Evolutionary conservation across 2,888 invertebrate species (phyloP).

Genomic region (Calliopum simillimum): DNA sequence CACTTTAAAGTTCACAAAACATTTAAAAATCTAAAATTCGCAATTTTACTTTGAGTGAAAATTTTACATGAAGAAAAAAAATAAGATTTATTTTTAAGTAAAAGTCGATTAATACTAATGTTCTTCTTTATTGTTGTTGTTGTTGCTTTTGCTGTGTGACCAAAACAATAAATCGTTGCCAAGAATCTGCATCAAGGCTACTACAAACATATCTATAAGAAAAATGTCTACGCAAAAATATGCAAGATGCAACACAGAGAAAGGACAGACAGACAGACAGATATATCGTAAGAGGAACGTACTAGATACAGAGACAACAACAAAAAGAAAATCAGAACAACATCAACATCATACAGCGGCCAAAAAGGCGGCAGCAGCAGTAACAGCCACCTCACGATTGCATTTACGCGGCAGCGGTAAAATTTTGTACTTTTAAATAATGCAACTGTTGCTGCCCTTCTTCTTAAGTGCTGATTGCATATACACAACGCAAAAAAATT

Average conservation of each 20-base stretch:
- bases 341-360: not conserved
- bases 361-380: not conserved
- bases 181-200: conserved; percentile 18
- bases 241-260: conserved; percentile 6
- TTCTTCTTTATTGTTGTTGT: not conserved
- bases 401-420: not conserved
- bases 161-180: conserved; percentile 23
- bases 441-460: conserved; percentile 27
- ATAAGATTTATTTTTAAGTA: too few relatives aligned
- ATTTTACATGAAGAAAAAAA: too few relatives aligned
- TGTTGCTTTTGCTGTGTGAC: not conserved
- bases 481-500: not conserved
- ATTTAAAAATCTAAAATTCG: too few relatives aligned
- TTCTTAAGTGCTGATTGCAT: not conserved
- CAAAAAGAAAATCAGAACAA: conserved; percentile 15
- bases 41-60: too few relatives aligned
- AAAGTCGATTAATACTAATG: too few relatives aligned
- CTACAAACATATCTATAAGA: not conserved
- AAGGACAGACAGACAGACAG: too few relatives aligned
- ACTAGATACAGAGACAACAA: too few relatives aligned
- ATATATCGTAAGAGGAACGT: too few relatives aligned
- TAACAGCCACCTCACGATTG: not conserved
- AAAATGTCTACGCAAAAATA: conserved; percentile 11
- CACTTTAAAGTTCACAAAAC: too few relatives aligned
- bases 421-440: not conserved